Evolutionary conservation across 2,888 invertebrate species (phyloP).

Genomic region (Sycophila texana): DNA sequence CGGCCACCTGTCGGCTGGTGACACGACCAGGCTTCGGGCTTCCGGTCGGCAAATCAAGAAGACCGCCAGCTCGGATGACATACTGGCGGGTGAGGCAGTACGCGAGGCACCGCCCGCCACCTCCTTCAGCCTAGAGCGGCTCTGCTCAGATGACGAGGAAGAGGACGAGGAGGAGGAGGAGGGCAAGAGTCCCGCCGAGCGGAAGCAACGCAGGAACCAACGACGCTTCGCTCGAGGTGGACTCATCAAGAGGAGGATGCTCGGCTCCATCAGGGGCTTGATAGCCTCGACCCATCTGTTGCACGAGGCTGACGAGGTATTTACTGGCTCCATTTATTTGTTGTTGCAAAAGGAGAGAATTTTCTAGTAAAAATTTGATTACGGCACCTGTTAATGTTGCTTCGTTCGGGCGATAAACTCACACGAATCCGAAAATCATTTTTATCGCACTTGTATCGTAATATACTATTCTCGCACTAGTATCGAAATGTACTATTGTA

Average conservation of each 20-base stretch:
- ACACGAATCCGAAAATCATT: too few species aligned
- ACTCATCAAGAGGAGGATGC: conserved; percentile 71
- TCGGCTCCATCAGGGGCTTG: conserved; percentile 72
- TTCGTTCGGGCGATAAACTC: too few species aligned
- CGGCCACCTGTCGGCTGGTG: background rate
- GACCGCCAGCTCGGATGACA: conserved; percentile 65
- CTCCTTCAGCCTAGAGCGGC: conserved; percentile 68
- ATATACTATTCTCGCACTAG: too few species aligned
- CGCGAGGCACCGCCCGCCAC: conserved; percentile 61
- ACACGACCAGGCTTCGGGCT: conserved; percentile 33
- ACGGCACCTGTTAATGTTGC: too few species aligned
- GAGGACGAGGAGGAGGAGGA: conserved; percentile 58
- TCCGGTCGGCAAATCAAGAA: conserved; percentile 55
- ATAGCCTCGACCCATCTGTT: conserved; percentile 72
- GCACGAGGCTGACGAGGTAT: conserved; percentile 66
- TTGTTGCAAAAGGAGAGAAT: background rate
- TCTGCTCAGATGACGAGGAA: conserved; percentile 63
- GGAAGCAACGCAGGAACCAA: conserved; percentile 9
- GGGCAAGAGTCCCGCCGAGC: conserved; percentile 53
- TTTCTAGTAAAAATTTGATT: too few species aligned
- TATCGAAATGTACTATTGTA: too few species aligned
- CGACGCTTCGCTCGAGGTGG: conserved; percentile 62
- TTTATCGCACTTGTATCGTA: too few species aligned
- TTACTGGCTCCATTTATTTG: conserved; percentile 26
- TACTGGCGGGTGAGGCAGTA: conserved; percentile 54